A percentile compares a stretch with the other conserved stretches of the same genome.
These are phyloP conservation scores for Gari tellinella DNA, from an alignment of 2,888 invertebrate species.

Conservation along the genomic window DNA sequence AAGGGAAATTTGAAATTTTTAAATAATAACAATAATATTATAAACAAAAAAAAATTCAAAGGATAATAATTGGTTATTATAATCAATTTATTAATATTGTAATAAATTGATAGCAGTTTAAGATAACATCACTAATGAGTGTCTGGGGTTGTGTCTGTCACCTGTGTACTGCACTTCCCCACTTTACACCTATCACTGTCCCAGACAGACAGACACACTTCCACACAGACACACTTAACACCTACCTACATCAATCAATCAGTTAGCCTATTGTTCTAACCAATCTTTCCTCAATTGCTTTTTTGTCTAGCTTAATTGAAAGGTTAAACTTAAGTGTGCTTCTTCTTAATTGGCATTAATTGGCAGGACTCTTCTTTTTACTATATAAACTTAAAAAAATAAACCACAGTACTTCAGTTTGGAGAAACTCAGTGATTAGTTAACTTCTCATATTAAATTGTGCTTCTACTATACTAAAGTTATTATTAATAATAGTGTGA, in stretches of 20 bases:
- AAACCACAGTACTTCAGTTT: constrained; percentile 7
- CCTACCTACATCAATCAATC: background rate
- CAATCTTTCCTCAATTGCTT: constrained; percentile 24
- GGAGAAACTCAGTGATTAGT: background rate
- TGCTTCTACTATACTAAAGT: too few relatives aligned
- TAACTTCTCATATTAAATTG: too few relatives aligned
- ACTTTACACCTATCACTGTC: background rate
- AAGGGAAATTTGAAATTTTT: too few relatives aligned
- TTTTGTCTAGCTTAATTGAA: constrained; percentile 16
- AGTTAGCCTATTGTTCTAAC: constrained; percentile 8
- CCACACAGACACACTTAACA: background rate
- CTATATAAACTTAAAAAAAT: constrained; percentile 2
- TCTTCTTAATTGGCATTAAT: background rate
- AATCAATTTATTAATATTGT: too few relatives aligned
- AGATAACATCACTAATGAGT: too few relatives aligned
- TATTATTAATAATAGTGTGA: too few relatives aligned
- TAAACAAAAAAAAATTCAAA: too few relatives aligned
- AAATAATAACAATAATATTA: too few relatives aligned
- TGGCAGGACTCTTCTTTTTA: constrained; percentile 16
- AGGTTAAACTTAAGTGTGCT: background rate
- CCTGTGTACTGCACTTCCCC: too few relatives aligned
- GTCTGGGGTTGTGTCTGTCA: too few relatives aligned
- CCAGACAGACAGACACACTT: constrained; percentile 37
- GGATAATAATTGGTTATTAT: too few relatives aligned
- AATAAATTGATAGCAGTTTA: too few relatives aligned